These are phyloP conservation scores for Caenorhabditis afra DNA, from an alignment of 2,888 invertebrate genomes.

Conservation along the genomic window DNA sequence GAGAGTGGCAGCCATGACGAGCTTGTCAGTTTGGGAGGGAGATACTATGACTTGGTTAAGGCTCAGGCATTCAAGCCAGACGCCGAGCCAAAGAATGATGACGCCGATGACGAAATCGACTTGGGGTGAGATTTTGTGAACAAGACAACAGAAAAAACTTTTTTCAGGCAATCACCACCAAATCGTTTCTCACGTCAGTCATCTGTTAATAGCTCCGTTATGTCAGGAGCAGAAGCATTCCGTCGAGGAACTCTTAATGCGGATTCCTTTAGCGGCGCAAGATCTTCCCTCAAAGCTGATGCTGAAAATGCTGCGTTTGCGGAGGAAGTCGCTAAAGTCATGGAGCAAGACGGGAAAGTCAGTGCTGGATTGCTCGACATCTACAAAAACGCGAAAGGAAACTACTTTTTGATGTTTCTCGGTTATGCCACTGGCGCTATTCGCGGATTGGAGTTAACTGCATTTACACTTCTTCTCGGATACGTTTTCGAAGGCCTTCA, in stretches of 20 bases:
- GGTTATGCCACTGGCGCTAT: conserved; percentile 72
- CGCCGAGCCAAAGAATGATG: conserved; percentile 31
- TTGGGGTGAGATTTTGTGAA: conserved; percentile 18
- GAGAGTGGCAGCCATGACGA: conserved; percentile 68
- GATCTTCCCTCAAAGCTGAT: conserved; percentile 16
- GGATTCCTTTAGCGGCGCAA: conserved; percentile 24
- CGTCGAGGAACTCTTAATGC: conserved; percentile 24
- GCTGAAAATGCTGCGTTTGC: conserved; percentile 58
- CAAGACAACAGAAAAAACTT: no score
- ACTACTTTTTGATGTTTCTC: conserved; percentile 60
- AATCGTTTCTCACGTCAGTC: conserved; percentile 13
- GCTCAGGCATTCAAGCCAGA: conserved; percentile 69
- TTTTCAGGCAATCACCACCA: conserved; percentile 18
- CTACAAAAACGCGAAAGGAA: conserved; percentile 58
- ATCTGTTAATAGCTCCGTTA: conserved; percentile 25
- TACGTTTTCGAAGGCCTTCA: conserved; percentile 54
- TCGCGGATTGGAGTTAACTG: conserved; percentile 82
- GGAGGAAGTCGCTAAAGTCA: conserved; percentile 47
- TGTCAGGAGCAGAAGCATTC: conserved; percentile 38
- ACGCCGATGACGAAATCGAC: conserved; percentile 28
- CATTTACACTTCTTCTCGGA: conserved; percentile 81
- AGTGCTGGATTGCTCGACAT: conserved; percentile 53
- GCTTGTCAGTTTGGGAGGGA: conserved; percentile 61
- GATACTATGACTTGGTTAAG: conserved; percentile 63
- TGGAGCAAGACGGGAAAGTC: conserved; percentile 51